Conservation (phyloP, 2,888 invertebrate species). For the Ernsta delagoae region DNA sequence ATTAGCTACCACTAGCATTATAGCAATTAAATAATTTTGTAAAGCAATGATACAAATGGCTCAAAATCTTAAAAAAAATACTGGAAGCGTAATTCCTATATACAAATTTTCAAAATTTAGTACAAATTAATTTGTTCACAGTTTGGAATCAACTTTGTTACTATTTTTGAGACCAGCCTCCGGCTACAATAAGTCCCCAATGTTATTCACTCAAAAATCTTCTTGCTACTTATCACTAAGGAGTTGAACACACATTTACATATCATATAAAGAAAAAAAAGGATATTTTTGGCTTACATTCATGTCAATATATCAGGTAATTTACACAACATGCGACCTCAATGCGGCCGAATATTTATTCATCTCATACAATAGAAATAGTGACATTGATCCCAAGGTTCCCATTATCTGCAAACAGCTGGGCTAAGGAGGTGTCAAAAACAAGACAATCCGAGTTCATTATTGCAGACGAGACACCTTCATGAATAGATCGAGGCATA, state of each 20-base stretch:
- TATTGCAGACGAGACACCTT: constrained; percentile 99
- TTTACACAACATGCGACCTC: constrained; percentile 36
- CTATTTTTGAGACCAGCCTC: constrained; percentile 57
- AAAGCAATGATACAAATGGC: constrained; percentile 23
- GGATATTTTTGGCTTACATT: constrained; percentile 75
- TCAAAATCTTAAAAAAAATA: constrained; percentile 46
- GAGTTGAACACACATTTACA: constrained; percentile 79
- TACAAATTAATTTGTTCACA: constrained; percentile 65
- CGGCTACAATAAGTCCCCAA: no score
- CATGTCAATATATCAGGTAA: constrained; percentile 56
- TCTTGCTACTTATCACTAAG: constrained; percentile 72
- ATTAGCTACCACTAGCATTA: constrained; percentile 1
- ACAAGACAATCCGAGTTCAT: constrained; percentile 99
- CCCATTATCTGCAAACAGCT: constrained; percentile 99
- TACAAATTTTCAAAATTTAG: constrained; percentile 51
- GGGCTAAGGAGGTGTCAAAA: constrained; percentile 99
- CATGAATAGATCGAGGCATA: constrained; percentile 99
- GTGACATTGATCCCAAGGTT: constrained; percentile 99
- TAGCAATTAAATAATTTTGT: not conserved
- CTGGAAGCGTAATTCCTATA: constrained; percentile 51
- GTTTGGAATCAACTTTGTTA: constrained; percentile 74
- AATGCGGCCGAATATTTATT: constrained; percentile 30
- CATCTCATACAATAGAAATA: constrained; percentile 93
- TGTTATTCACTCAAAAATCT: constrained; percentile 18
- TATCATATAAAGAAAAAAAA: constrained; percentile 50